Evolutionary conservation across 2,113 vertebrate genomes (phyloP).

Genomic region (Mastomys natalensis): DNA sequence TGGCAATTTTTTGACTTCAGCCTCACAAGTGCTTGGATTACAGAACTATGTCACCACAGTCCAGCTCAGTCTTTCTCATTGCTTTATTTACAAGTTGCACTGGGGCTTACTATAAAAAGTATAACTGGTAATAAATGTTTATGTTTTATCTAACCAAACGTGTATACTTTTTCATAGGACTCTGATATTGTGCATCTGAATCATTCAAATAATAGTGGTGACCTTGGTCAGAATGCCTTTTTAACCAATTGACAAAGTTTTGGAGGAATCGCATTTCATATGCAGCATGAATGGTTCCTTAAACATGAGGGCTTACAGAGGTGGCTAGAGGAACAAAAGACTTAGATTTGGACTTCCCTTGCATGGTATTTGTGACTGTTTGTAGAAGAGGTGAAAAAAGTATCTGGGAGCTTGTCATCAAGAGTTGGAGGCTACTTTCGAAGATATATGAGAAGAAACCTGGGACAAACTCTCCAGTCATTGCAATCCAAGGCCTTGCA

Average conservation of each 20-base stretch:
- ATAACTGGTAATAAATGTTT: not conserved
- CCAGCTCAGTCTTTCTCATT: slow-evolving; percentile 12
- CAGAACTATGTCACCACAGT: no score
- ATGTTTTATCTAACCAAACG: not conserved
- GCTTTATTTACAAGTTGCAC: not conserved
- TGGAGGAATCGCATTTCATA: not conserved
- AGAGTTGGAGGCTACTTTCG: not conserved
- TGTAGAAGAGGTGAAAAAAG: not conserved
- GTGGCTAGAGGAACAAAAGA: not conserved
- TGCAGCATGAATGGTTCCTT: not conserved
- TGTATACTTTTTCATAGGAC: not conserved
- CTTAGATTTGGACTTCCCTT: not conserved
- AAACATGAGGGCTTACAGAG: not conserved
- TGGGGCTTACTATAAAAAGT: slow-evolving; percentile 2
- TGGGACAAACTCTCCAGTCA: not conserved
- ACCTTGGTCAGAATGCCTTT: slow-evolving; percentile 27
- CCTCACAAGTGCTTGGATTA: not conserved
- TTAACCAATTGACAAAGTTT: not conserved
- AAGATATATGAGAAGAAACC: not conserved
- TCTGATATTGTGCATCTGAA: not conserved
- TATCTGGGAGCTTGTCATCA: not conserved
- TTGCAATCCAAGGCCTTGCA: not conserved
- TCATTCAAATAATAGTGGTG: not conserved
- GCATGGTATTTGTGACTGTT: not conserved
- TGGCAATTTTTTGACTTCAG: not conserved